Evolutionary conservation across 2,888 invertebrate genomes (phyloP), one percentile per base, ranked within the genome.

Genomic region (Eumerus sabulonum): DNA sequence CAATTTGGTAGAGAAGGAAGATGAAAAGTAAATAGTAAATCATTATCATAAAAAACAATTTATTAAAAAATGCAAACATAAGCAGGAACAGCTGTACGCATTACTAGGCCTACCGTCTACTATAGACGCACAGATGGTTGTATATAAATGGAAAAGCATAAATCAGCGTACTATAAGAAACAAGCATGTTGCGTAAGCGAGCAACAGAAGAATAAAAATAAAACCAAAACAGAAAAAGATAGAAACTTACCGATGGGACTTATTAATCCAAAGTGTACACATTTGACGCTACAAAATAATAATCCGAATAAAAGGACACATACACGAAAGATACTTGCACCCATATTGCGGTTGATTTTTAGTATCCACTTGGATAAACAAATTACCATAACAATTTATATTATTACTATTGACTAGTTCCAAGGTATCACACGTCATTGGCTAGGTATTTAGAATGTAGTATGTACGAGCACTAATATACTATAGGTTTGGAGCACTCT

Each of bases 211-310:
- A 57, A 44, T 19, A 62, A 27, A 42, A 45, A 59, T n/a, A 27
- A 27, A 27, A 27, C 27, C 2, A 27, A 27, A 27, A 2, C 2
- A 27, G 27, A 27, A 27, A 7, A 27, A 27, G 27, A 7, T 4
- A 27, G 7, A 27, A 27, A 64, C 83, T 83, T 53, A 83, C 83
- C 83, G 64, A 83, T 83, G 44, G 82, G 83, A 48, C 62, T 83
- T 19, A 83, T 70, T 38, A 83, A 76, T 59, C 83, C 82, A 54
- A 82, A 71, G 35, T 79, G 82, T 48, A 76, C 56, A 48, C 82
- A 74, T 56, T 73, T 63, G 68, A 71, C 68, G 18, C 54, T 60
- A 42, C 40, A 50, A 17, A 82, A 63, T 11, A 76, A 35, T 16
- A 63, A 38, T 63, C 59, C 81, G 42, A 76, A 57, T 16, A 70